A percentile compares a stretch with the other conserved stretches of the same genome.
These are phyloP conservation scores for Epinotia brunnichana DNA, from an alignment of 2,888 invertebrate species.

Conservation along the genomic window DNA sequence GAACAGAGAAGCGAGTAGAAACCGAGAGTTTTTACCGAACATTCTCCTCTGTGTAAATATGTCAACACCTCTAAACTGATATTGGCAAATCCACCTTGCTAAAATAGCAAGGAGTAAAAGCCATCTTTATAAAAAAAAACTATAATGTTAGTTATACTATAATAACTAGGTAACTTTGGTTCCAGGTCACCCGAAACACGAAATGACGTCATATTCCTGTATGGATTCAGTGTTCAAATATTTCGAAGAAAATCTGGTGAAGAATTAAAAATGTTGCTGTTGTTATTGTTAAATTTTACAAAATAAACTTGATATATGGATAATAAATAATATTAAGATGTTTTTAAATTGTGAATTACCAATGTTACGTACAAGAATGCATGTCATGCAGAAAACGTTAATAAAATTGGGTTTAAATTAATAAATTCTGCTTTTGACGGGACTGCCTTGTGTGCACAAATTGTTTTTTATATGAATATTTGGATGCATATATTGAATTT, in stretches of 20 bases:
- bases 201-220: slow-evolving; percentile 87
- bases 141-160: not conserved
- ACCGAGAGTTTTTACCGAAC: too few species aligned
- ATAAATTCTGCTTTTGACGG: not conserved
- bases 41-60: too few species aligned
- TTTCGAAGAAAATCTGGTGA: slow-evolving; percentile 73
- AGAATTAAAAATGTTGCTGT: slow-evolving; percentile 47
- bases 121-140: too few species aligned
- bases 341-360: not conserved
- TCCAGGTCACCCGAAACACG: slow-evolving; percentile 86
- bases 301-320: not conserved
- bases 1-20: too few species aligned
- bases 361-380: slow-evolving; percentile 1
- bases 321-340: too few species aligned
- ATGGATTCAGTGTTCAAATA: slow-evolving; percentile 87
- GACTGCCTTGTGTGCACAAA: not conserved
- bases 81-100: too few species aligned
- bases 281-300: slow-evolving; percentile 2
- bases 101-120: too few species aligned
- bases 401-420: not conserved
- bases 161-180: slow-evolving; percentile 47
- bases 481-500: slow-evolving; percentile 36
- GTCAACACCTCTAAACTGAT: too few species aligned
- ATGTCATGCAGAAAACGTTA: not conserved
- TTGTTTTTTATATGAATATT: slow-evolving; percentile 2